Conservation (phyloP, 2,797 vertebrate genomes). For the Muscicapa striata region DNA sequence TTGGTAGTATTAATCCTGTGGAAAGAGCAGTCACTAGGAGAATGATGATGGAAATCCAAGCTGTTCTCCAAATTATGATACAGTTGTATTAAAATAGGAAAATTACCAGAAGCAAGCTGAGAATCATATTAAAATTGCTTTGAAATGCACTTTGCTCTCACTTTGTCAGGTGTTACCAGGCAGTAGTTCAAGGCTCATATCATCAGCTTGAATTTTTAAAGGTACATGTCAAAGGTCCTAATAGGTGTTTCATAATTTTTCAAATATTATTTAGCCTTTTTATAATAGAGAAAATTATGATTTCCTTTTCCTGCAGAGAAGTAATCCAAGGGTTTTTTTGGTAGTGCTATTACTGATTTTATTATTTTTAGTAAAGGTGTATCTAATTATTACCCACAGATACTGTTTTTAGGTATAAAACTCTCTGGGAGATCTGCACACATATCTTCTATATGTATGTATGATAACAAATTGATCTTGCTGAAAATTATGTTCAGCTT, state of each 20-base stretch:
- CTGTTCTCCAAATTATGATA: not conserved
- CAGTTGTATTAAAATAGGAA: not conserved
- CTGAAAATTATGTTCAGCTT: not conserved
- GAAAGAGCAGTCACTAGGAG: not conserved
- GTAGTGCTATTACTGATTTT: not conserved
- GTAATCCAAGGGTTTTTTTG: not conserved
- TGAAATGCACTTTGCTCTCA: not conserved
- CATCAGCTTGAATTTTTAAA: not conserved
- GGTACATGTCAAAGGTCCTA: not conserved
- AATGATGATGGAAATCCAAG: not conserved
- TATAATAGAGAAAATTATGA: not conserved
- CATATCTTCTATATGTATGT: not conserved
- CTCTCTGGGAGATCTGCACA: not conserved
- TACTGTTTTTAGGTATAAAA: not conserved
- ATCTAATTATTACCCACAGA: not conserved
- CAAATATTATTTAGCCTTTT: not conserved
- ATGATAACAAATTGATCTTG: not conserved
- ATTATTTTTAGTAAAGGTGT: not conserved
- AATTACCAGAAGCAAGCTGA: not conserved
- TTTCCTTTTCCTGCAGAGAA: not conserved
- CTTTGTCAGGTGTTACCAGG: not conserved
- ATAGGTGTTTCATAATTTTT: not conserved
- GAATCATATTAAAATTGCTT: not conserved
- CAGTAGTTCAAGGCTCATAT: not conserved
- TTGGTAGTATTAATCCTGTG: not conserved